These are phyloP conservation scores for Temnothorax nylanderi DNA, from an alignment of 1,140 invertebrate genomes.

Conservation along the genomic window DNA sequence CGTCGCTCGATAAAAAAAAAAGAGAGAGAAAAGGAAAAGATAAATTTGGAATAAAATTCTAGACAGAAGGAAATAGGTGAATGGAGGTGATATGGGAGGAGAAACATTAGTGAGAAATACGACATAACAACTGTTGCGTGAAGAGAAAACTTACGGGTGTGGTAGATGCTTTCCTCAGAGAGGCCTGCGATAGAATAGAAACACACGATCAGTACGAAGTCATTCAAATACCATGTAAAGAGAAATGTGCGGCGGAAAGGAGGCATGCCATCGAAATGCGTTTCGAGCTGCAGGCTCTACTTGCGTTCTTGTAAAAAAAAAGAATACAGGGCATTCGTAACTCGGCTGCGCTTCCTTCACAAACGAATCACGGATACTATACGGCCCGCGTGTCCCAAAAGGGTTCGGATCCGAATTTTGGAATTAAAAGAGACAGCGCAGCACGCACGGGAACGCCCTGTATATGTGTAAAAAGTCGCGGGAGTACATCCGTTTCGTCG, in stretches of 20 bases:
- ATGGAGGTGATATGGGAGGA: not conserved
- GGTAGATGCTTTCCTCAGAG: slow-evolving; percentile 85
- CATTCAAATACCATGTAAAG: slow-evolving; percentile 47
- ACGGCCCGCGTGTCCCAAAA: not conserved
- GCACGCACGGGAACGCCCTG: slow-evolving; percentile 1
- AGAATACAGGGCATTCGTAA: slow-evolving; percentile 19
- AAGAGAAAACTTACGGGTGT: slow-evolving; percentile 82
- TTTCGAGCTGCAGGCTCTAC: slow-evolving; percentile 60
- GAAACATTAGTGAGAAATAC: slow-evolving; percentile 36
- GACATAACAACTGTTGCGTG: slow-evolving; percentile 56
- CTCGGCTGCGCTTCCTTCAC: not conserved
- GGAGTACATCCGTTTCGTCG: slow-evolving; percentile 55
- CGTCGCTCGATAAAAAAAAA: slow-evolving; percentile 13
- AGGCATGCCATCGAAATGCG: slow-evolving; percentile 61
- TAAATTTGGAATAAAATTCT: slow-evolving; percentile 9
- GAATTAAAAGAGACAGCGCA: not conserved
- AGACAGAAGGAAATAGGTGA: slow-evolving; percentile 12
- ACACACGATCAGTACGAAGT: slow-evolving; percentile 73
- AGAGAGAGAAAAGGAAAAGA: not conserved
- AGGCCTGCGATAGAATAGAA: slow-evolving; percentile 84
- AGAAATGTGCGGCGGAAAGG: slow-evolving; percentile 39
- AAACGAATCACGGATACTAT: not conserved
- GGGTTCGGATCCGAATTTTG: not conserved
- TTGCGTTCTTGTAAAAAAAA: not conserved
- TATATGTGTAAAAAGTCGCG: not conserved